Evolutionary conservation across 2,797 vertebrate species (phyloP).

Genomic region (Morus bassanus): DNA sequence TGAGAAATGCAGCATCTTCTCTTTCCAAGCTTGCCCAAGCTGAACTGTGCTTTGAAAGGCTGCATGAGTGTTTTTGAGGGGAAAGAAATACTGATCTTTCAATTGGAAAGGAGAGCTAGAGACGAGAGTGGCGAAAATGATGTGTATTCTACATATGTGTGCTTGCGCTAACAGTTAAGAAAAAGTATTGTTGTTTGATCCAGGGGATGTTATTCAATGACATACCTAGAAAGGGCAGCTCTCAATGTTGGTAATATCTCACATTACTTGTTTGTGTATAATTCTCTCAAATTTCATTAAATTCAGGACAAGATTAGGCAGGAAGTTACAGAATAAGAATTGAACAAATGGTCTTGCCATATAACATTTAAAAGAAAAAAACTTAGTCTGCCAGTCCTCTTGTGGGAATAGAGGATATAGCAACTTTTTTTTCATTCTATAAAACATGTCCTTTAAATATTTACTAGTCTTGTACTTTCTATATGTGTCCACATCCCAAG

Average conservation of each 20-base stretch:
- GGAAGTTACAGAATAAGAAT: slow-evolving; percentile 21
- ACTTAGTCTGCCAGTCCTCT: background rate
- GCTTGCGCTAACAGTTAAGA: background rate
- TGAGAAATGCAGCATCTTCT: background rate
- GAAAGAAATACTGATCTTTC: background rate
- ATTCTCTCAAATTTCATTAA: background rate
- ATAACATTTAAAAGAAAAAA: background rate
- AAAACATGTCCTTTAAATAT: slow-evolving; percentile 49
- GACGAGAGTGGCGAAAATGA: background rate
- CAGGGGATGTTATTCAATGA: background rate
- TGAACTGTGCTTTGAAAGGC: background rate
- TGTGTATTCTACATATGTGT: background rate
- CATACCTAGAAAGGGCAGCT: background rate
- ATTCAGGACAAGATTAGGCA: background rate
- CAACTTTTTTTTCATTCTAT: slow-evolving; percentile 25
- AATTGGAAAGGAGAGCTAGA: background rate
- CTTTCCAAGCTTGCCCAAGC: background rate
- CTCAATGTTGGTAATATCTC: background rate
- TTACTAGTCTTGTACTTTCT: slow-evolving; percentile 49
- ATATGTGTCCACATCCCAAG: slow-evolving; percentile 2
- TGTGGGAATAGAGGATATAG: slow-evolving; percentile 6
- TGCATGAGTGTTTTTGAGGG: background rate
- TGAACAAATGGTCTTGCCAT: slow-evolving; percentile 17
- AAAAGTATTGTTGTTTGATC: background rate
- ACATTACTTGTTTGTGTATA: background rate